These are phyloP conservation scores for Philereme transversata DNA, from an alignment of 2,888 invertebrate genomes.

Conservation along the genomic window DNA sequence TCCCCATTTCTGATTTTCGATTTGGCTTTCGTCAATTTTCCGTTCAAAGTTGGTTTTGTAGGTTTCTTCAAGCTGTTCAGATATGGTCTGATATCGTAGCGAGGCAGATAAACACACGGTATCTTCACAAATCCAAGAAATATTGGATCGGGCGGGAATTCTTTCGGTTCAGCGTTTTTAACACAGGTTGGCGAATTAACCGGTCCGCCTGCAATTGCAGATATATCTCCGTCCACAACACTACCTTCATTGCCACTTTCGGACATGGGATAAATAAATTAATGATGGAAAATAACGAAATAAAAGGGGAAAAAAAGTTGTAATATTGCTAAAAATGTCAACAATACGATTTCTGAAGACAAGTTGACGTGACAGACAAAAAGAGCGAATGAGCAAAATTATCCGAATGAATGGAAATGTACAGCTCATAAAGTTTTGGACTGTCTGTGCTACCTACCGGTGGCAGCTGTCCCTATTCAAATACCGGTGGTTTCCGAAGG, in stretches of 20 bases:
- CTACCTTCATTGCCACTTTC: slow-evolving; percentile 54
- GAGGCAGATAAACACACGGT: slow-evolving; percentile 55
- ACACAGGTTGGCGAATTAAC: slow-evolving; percentile 27
- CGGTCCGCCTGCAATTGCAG: slow-evolving; percentile 32
- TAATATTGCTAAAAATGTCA: slow-evolving; percentile 51
- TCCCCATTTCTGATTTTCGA: slow-evolving; percentile 5
- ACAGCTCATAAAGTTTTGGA: too few species aligned
- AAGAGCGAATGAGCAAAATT: too few species aligned
- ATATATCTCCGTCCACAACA: slow-evolving; percentile 30
- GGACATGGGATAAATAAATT: slow-evolving; percentile 52
- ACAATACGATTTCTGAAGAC: slow-evolving; percentile 41
- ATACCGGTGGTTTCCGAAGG: slow-evolving; percentile 2
- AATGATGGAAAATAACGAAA: slow-evolving; percentile 55
- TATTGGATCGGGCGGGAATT: slow-evolving; percentile 45
- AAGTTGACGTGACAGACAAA: too few species aligned
- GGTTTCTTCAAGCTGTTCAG: slow-evolving; percentile 34
- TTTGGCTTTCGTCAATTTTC: slow-evolving; percentile 7
- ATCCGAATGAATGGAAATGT: too few species aligned
- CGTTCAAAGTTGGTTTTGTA: neutral
- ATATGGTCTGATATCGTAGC: slow-evolving; percentile 59
- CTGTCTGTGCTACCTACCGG: too few species aligned
- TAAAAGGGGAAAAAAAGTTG: slow-evolving; percentile 51
- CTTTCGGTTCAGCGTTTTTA: slow-evolving; percentile 35
- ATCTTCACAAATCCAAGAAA: slow-evolving; percentile 60
- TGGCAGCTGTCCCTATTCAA: neutral